phyloP scores from a whole-genome alignment of 2,888 invertebrate genomes.

The Hemaris fuciformis region DNA sequence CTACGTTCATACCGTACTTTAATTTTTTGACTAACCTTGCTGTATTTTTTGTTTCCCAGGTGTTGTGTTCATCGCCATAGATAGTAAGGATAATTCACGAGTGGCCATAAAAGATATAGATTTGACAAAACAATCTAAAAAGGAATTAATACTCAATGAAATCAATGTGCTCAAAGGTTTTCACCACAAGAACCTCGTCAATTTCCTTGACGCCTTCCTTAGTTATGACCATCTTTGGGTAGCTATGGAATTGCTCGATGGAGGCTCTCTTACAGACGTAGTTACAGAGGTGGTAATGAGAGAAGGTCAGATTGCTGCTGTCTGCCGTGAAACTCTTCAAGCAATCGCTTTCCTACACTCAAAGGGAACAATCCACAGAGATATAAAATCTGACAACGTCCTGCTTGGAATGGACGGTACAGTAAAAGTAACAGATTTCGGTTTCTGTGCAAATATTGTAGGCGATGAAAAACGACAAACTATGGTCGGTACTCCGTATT shows the following conservation, averaged over 20 bases:
- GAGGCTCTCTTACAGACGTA: slow-evolving; percentile 97
- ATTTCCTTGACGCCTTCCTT: slow-evolving; percentile 96
- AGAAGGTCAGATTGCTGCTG: slow-evolving; percentile 97
- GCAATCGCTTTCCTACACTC: slow-evolving; percentile 95
- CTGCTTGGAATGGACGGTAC: slow-evolving; percentile 95
- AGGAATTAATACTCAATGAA: slow-evolving; percentile 97
- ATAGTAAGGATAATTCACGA: slow-evolving; percentile 85
- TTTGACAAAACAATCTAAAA: slow-evolving; percentile 95
- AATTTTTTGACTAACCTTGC: not conserved
- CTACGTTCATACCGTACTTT: not conserved
- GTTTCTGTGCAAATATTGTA: slow-evolving; percentile 98
- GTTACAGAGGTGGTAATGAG: slow-evolving; percentile 98
- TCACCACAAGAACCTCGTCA: slow-evolving; percentile 96
- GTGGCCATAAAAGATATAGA: slow-evolving; percentile 99
- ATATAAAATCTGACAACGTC: slow-evolving; percentile 99
- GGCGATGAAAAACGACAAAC: slow-evolving; percentile 97
- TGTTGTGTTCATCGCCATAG: slow-evolving; percentile 94
- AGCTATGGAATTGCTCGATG: slow-evolving; percentile 96
- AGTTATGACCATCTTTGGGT: slow-evolving; percentile 97
- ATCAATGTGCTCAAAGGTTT: slow-evolving; percentile 95
- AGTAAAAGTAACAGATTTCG: slow-evolving; percentile 97
- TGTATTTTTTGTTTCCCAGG: slow-evolving; percentile 73
- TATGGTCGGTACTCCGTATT: slow-evolving; percentile 98
- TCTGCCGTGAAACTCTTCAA: slow-evolving; percentile 91
- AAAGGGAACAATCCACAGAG: slow-evolving; percentile 95